A percentile compares a stretch with the other conserved stretches of the same genome.
Conservation (phyloP, 2,797 vertebrate genomes). For the Bovichtus diacanthus region DNA sequence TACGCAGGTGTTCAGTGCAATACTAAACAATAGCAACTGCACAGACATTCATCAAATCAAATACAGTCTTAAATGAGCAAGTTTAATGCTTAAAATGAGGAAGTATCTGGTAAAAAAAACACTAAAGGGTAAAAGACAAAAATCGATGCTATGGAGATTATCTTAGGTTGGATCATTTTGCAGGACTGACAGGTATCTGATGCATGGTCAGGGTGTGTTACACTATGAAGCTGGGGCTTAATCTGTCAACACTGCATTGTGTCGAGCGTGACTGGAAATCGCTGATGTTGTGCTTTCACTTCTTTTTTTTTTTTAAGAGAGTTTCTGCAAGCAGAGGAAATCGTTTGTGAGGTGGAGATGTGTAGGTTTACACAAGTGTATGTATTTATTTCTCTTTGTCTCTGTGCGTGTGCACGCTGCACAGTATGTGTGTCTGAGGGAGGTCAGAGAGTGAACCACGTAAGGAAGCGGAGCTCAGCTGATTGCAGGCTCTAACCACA, state of each 20-base stretch:
- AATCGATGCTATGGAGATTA: no score
- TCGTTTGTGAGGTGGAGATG: slow-evolving; percentile 2
- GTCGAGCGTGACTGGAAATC: not conserved
- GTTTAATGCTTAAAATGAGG: not conserved
- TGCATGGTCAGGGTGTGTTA: slow-evolving; percentile 20
- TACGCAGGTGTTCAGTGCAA: not conserved
- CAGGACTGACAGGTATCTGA: slow-evolving; percentile 22
- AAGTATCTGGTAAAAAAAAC: not conserved
- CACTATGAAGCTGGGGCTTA: slow-evolving; percentile 20
- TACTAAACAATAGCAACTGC: not conserved
- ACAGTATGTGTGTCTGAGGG: not conserved
- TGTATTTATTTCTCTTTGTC: slow-evolving; percentile 10
- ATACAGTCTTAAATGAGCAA: not conserved
- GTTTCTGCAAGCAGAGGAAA: slow-evolving; percentile 7
- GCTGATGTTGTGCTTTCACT: slow-evolving; percentile 28
- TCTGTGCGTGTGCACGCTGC: not conserved
- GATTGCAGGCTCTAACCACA: slow-evolving; percentile 59
- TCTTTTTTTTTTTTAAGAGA: slow-evolving; percentile 1
- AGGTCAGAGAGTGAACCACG: slow-evolving; percentile 49
- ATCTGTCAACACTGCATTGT: slow-evolving; percentile 10
- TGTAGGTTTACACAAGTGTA: not conserved
- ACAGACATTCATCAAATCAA: not conserved
- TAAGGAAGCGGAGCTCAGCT: slow-evolving; percentile 61
- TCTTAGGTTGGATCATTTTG: not conserved
- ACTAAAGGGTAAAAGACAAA: not conserved